Percentiles rank a stretch among this genome's conserved stretches.
Conservation (phyloP, 2,113 vertebrate species). For the Dryoscopus gambensis region DNA sequence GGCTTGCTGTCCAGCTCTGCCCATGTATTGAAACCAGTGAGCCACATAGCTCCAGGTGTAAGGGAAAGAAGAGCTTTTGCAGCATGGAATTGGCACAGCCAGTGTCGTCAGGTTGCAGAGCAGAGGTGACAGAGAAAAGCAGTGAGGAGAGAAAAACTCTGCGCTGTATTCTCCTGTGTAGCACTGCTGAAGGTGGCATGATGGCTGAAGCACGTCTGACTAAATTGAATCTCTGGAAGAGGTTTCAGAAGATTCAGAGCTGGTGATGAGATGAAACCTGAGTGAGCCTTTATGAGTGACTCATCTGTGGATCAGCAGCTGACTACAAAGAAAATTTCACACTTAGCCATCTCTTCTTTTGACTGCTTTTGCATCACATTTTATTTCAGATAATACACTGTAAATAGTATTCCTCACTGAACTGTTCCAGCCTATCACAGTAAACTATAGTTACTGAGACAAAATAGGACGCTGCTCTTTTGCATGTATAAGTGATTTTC, state of each 20-base stretch:
- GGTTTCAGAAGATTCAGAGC: neutral
- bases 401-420: neutral
- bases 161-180: neutral
- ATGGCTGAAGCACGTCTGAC: neutral
- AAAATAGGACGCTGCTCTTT: neutral
- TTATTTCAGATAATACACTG: neutral
- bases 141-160: neutral
- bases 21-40: neutral
- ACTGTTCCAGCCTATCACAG: neutral
- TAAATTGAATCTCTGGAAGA: neutral
- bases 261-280: conserved; percentile 2
- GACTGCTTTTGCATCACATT: neutral
- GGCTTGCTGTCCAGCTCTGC: neutral
- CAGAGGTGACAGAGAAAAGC: neutral
- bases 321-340: conserved; percentile 1
- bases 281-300: neutral
- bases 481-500: neutral
- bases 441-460: neutral
- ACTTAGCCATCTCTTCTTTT: neutral
- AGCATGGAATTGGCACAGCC: neutral
- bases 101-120: neutral
- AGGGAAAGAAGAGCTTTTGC: neutral
- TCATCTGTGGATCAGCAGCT: conserved; percentile 4
- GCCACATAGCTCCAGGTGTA: neutral
- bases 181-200: neutral